Conservation (phyloP, 1,140 invertebrate species). For the Colletes gigas region DNA sequence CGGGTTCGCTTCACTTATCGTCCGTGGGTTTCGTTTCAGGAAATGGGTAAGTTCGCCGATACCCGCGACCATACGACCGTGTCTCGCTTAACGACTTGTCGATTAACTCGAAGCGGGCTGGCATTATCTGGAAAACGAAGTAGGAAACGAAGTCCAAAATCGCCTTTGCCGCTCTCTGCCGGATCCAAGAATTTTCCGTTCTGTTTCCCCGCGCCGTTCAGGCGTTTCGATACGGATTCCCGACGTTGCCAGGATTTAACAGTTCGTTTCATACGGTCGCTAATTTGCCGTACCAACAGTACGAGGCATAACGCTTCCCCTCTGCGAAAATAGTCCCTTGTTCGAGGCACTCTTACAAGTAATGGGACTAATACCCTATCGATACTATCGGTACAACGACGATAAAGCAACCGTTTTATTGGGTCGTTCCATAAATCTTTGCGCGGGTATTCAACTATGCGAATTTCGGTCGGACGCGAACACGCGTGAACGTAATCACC, state of each 20-base stretch:
- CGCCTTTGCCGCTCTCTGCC: background rate
- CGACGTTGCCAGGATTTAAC: slow-evolving; percentile 36
- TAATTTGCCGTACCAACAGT: slow-evolving; percentile 7
- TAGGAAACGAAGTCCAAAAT: background rate
- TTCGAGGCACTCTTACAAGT: background rate
- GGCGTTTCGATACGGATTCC: slow-evolving; percentile 5
- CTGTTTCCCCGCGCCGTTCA: slow-evolving; percentile 8
- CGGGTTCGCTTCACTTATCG: background rate
- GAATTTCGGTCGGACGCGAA: background rate
- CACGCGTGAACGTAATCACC: too few relatives aligned
- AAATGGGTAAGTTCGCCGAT: slow-evolving; percentile 37
- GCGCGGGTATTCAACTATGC: background rate
- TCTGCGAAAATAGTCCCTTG: background rate
- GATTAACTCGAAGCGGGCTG: slow-evolving; percentile 13
- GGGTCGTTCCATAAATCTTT: too few relatives aligned
- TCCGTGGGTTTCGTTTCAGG: background rate
- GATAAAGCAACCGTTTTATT: too few relatives aligned
- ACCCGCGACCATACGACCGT: slow-evolving; percentile 21
- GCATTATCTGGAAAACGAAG: slow-evolving; percentile 19
- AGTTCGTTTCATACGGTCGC: slow-evolving; percentile 18
- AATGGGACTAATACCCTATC: too few relatives aligned
- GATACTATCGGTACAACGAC: too few relatives aligned
- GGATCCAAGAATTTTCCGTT: slow-evolving; percentile 37
- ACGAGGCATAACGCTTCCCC: background rate
- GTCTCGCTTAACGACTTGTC: slow-evolving; percentile 5